phyloP scores from a whole-genome alignment of 2,797 vertebrate genomes.

The Neostethus bicornis region DNA sequence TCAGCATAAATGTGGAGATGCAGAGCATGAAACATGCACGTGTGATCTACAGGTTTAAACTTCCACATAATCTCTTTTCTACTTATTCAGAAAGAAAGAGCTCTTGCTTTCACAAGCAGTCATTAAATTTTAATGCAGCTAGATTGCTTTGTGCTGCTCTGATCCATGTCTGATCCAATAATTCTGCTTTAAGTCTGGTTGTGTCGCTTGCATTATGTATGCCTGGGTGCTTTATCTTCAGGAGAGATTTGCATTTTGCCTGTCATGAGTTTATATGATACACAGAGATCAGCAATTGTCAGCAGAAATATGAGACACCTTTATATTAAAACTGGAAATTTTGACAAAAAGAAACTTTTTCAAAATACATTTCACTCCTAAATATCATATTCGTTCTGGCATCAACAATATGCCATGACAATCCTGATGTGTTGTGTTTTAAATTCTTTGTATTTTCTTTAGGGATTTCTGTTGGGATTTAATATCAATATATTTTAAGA shows the following conservation, averaged over 20 bases:
- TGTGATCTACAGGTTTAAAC: not conserved
- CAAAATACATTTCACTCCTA: too few relatives aligned
- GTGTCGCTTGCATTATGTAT: constrained; percentile 31
- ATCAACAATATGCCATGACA: too few relatives aligned
- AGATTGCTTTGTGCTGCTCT: constrained; percentile 24
- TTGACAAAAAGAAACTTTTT: too few relatives aligned
- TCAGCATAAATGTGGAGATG: constrained; percentile 9
- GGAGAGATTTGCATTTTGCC: constrained; percentile 36
- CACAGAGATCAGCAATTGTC: constrained; percentile 14
- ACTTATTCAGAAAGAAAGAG: constrained; percentile 12
- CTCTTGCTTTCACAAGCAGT: constrained; percentile 4
- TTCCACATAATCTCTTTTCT: not conserved
- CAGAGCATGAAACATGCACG: not conserved
- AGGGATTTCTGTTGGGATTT: too few relatives aligned
- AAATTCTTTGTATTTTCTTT: too few relatives aligned
- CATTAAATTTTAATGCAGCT: constrained; percentile 51
- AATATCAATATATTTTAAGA: too few relatives aligned
- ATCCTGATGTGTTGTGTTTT: too few relatives aligned
- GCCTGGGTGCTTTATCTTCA: constrained; percentile 17
- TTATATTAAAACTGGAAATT: constrained; percentile 1
- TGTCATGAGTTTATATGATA: constrained; percentile 22
- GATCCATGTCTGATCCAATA: constrained; percentile 36
- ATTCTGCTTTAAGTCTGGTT: constrained; percentile 47
- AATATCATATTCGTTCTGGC: too few relatives aligned
- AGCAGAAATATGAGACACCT: constrained; percentile 19